Conservation (phyloP, 2,113 vertebrate species). For the Psephotus haematonotus region DNA sequence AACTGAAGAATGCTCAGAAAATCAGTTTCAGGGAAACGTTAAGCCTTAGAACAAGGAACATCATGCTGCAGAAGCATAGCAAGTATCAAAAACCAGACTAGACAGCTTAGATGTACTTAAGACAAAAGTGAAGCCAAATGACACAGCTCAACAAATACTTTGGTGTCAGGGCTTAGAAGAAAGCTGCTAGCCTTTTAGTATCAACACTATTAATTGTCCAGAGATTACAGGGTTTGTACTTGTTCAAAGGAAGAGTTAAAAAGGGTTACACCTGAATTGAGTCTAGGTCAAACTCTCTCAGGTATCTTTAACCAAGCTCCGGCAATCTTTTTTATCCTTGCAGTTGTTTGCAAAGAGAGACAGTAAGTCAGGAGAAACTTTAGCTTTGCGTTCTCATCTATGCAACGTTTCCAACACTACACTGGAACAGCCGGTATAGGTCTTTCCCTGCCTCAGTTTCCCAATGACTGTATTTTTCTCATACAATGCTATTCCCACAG, state of each 20-base stretch:
- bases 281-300: not conserved
- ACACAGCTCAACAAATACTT: not conserved
- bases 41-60: not conserved
- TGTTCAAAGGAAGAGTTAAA: not conserved
- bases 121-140: not conserved
- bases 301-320: not conserved
- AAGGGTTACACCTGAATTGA: not conserved
- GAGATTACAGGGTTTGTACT: not conserved
- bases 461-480: not conserved
- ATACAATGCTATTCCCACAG: not conserved
- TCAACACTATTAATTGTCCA: not conserved
- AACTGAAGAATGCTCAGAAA: not conserved
- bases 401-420: not conserved
- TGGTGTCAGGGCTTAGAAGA: not conserved
- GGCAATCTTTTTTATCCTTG: not conserved
- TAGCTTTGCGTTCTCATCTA: not conserved
- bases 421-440: not conserved
- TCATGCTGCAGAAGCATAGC: not conserved
- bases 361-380: not conserved
- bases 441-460: not conserved
- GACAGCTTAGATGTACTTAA: not conserved
- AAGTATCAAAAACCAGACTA: not conserved
- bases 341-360: not conserved
- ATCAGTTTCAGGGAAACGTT: not conserved
- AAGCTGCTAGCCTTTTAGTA: not conserved